Conservation (phyloP, 2,797 vertebrate species). For the Triplophysa yarkandensis region DNA sequence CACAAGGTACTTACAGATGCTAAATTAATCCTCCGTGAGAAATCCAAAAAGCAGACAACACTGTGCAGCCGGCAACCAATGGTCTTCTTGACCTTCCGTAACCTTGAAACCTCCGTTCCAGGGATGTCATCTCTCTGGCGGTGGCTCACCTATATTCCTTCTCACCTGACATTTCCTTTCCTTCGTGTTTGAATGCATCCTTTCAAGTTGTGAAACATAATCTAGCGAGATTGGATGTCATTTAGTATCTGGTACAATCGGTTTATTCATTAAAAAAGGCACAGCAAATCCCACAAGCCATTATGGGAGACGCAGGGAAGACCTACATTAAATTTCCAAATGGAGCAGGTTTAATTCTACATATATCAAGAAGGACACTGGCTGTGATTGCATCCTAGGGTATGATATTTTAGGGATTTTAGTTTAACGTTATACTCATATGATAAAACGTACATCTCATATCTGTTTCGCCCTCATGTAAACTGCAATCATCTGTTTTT, state of each 20-base stretch:
- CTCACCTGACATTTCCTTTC: not conserved
- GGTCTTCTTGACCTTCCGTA: conserved; percentile 10
- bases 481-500: conserved; percentile 33
- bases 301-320: not conserved
- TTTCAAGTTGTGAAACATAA: conserved; percentile 47
- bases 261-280: not conserved
- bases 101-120: conserved; percentile 16
- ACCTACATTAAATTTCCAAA: not conserved
- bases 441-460: too few species aligned
- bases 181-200: conserved; percentile 35
- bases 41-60: conserved; percentile 7
- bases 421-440: too few species aligned
- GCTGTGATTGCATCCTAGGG: not conserved
- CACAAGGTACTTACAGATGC: not conserved
- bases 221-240: conserved; percentile 25
- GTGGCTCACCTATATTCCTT: not conserved
- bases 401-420: too few species aligned
- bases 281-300: not conserved
- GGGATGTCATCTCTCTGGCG: not conserved
- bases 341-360: not conserved
- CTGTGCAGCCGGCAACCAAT: not conserved
- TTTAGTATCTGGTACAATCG: conserved; percentile 6
- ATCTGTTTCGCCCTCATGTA: not conserved
- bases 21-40: conserved; percentile 8
- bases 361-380: not conserved